Percentiles rank a stretch among this genome's conserved stretches.
phyloP scores from a whole-genome alignment of 2,113 vertebrate genomes.

The Gallinago media region DNA sequence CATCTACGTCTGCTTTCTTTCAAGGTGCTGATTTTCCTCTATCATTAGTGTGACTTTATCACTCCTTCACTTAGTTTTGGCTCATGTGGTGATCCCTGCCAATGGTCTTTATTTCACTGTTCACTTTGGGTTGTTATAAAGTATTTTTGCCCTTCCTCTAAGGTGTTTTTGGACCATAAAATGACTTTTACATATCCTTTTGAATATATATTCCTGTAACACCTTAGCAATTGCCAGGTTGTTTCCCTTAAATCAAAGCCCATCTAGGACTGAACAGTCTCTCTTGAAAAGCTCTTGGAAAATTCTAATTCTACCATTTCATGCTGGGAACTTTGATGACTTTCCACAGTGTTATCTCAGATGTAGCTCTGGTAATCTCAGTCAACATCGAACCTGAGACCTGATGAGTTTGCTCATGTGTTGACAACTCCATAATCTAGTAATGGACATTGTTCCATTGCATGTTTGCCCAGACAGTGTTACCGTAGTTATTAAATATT shows the following conservation, averaged over 20 bases:
- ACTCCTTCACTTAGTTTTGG: neutral
- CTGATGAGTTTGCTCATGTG: neutral
- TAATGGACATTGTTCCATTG: neutral
- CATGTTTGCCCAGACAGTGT: neutral
- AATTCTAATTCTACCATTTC: neutral
- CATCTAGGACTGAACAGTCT: neutral
- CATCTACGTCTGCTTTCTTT: neutral
- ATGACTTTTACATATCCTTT: neutral
- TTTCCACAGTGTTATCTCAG: neutral
- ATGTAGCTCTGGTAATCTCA: neutral
- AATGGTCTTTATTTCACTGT: neutral
- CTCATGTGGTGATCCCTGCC: neutral
- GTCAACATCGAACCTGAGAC: neutral
- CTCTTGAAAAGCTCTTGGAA: neutral
- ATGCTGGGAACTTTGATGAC: neutral
- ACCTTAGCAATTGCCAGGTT: neutral
- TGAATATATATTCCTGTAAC: neutral
- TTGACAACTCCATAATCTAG: neutral
- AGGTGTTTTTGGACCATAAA: neutral
- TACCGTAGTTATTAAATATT: neutral
- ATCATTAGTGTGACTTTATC: conserved; percentile 7
- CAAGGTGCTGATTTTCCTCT: conserved; percentile 1
- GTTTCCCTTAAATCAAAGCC: neutral
- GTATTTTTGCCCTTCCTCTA: neutral
- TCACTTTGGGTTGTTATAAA: neutral